Evolutionary conservation across 2,113 vertebrate species (phyloP).

Genomic region (Symphodus melops): DNA sequence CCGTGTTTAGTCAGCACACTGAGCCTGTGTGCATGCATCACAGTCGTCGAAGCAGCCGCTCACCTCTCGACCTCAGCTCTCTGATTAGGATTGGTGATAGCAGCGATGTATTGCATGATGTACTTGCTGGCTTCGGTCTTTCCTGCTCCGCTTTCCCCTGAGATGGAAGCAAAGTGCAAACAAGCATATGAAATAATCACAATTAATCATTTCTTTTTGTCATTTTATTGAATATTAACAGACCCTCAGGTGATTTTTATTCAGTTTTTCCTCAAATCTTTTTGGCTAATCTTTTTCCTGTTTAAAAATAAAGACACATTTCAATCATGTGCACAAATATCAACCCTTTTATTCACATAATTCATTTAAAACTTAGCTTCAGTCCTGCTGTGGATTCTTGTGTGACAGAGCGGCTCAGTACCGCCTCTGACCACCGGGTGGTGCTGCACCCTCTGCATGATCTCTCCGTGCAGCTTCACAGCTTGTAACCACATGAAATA

Average conservation of each 20-base stretch:
- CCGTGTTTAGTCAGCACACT: no score
- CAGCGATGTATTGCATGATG: slow-evolving; percentile 99
- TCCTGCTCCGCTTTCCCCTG: slow-evolving; percentile 97
- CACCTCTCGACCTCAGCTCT: slow-evolving; percentile 97
- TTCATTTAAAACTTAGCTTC: neutral
- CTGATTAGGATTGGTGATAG: slow-evolving; percentile 97
- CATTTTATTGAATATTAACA: neutral
- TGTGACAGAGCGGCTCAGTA: slow-evolving; percentile 17
- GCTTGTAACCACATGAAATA: slow-evolving; percentile 49
- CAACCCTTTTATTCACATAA: neutral
- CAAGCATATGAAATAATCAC: neutral
- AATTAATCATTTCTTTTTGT: neutral
- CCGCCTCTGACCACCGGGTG: slow-evolving; percentile 71
- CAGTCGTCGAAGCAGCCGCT: slow-evolving; percentile 41
- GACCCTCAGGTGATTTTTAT: no score
- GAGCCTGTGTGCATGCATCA: neutral
- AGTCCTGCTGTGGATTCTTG: neutral
- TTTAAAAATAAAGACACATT: neutral
- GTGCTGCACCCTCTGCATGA: slow-evolving; percentile 52
- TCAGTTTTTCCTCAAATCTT: no score
- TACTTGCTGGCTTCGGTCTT: slow-evolving; percentile 99
- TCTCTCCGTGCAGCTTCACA: slow-evolving; percentile 27
- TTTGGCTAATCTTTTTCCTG: no score
- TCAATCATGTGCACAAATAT: neutral
- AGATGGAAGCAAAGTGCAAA: slow-evolving; percentile 12